Base-by-base conservation (phyloP, 2,888 invertebrate species). In the Campopleginae sp. region DNA sequence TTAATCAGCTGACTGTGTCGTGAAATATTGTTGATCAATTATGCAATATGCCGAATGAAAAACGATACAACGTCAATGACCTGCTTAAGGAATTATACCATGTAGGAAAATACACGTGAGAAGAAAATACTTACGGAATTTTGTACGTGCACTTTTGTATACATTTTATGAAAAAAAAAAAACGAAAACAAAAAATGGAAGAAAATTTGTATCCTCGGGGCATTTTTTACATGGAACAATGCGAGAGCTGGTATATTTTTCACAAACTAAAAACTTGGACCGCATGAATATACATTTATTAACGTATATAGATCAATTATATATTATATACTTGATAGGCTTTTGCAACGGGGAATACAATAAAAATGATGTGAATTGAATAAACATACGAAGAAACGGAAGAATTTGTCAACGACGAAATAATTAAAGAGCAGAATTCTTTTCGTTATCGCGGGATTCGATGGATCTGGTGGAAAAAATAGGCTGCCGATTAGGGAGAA, bases 221-320 rank as follows among this genome's bases (percentile, higher is more conserved):
- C 88, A 89, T 89, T 88, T 89, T 89, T 81, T 79, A 87, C 85
- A 86, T 66, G 82, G 78, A 85, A 82, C 86, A 86, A 79, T 75
- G 72, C 65, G 82, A 88, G 87, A 85, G 88, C 86, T 89, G 83
- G 83, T 90, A 89, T 90, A 90, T 89, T 90, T 90, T 89, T 88
- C 88, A 87, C 88, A 80, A 88, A 81, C 82, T 86, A 79, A 85
- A 84, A 87, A 70, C 61, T 51, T 79, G 51, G 77, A 74, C 48
- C 61, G 84, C 81, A 85, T 85, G 70, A 77, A 63, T 68, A 75
- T 80, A 82, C 19, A 84, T 54, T 68, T 66, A 65, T 19, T 68
- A n/a, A 58, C 23, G 48, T 78, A 70, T 77, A 77, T 78, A 86
- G 63, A 78, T 66, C 63, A 27, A 83, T 71, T 63, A 71, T 74